Percentiles rank a stretch among this genome's conserved stretches.
These are phyloP conservation scores for Picathartes gymnocephalus DNA, from an alignment of 2,113 vertebrate genomes.

Conservation along the genomic window DNA sequence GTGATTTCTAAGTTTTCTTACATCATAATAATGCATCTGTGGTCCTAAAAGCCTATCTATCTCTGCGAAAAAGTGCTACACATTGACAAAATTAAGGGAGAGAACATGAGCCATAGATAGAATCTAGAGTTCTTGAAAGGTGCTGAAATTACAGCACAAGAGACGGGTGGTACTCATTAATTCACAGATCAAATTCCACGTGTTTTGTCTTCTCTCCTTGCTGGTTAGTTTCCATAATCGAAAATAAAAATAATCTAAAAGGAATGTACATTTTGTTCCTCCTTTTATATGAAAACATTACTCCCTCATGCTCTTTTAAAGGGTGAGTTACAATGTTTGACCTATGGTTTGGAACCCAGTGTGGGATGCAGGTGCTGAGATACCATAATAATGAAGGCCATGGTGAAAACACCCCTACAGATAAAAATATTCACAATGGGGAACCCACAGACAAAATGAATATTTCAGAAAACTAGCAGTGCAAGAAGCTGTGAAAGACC, in stretches of 20 bases:
- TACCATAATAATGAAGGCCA: neutral
- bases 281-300: neutral
- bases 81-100: neutral
- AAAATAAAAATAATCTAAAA: constrained; percentile 10
- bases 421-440: neutral
- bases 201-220: constrained; percentile 15
- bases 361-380: neutral
- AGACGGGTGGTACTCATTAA: constrained; percentile 32
- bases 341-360: neutral
- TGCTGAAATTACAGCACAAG: constrained; percentile 36
- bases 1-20: neutral
- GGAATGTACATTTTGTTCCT: neutral
- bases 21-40: rapidly evolving
- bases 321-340: neutral
- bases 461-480: neutral
- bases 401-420: neutral
- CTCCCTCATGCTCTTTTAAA: neutral
- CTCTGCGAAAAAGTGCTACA: neutral
- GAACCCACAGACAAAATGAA: neutral
- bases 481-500: neutral
- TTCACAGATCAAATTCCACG: constrained; percentile 12
- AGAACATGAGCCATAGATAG: neutral
- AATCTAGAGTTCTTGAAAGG: constrained; percentile 33
- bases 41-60: neutral
- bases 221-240: neutral